These are phyloP conservation scores for Dolichopus griseipennis DNA, from an alignment of 2,888 invertebrate species.

Conservation along the genomic window DNA sequence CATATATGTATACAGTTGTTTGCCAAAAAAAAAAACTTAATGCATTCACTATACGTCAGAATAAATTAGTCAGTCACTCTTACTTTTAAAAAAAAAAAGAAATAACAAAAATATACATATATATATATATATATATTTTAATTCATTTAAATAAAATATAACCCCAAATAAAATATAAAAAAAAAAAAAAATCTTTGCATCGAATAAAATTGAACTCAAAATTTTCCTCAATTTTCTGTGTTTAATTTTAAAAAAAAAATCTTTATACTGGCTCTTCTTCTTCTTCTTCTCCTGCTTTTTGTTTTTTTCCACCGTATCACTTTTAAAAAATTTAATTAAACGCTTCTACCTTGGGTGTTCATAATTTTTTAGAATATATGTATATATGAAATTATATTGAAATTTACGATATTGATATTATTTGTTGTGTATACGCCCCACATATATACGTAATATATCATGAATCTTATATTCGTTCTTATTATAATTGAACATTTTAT, in stretches of 20 bases:
- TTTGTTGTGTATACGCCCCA: not conserved
- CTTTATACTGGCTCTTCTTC: too few species aligned
- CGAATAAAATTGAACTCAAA: not conserved
- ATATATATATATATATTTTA: too few species aligned
- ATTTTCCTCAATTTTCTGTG: not conserved
- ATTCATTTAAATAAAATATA: conserved; percentile 1
- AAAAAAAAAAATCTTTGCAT: not conserved
- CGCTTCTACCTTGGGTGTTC: not conserved
- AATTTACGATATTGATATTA: not conserved
- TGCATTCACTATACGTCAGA: not conserved
- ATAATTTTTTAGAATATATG: not conserved
- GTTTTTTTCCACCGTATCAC: too few species aligned
- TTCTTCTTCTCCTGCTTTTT: too few species aligned
- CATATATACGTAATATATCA: too few species aligned
- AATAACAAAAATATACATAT: too few species aligned
- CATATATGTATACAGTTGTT: not conserved
- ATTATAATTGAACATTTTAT: too few species aligned
- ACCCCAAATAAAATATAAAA: conserved; percentile 1
- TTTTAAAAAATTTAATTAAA: too few species aligned
- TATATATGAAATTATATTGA: not conserved
- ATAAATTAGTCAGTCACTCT: conserved; percentile 1
- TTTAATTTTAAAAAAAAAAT: too few species aligned
- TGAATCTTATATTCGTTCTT: too few species aligned
- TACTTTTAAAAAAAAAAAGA: not conserved
- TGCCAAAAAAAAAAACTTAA: not conserved